A percentile compares a stretch with the other conserved stretches of the same genome.
Evolutionary conservation across 1,140 invertebrate genomes (phyloP).

Genomic region (Augochlora pura): DNA sequence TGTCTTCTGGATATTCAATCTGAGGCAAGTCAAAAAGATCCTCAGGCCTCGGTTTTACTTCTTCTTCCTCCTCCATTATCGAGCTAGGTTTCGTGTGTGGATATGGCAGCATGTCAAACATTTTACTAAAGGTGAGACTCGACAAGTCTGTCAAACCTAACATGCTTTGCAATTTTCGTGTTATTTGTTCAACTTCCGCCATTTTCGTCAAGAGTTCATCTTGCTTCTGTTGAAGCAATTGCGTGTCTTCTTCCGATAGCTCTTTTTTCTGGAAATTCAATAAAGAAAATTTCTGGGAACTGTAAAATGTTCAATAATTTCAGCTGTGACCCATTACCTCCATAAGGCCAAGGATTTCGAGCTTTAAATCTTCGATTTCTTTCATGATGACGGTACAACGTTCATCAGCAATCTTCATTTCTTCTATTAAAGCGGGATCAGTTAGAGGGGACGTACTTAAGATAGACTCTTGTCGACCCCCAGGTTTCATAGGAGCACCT

Average conservation of each 20-base stretch:
- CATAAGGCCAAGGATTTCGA: constrained; percentile 54
- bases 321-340: constrained; percentile 46
- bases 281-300: constrained; percentile 25
- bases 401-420: constrained; percentile 62
- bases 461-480: constrained; percentile 50
- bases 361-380: constrained; percentile 65
- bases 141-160: constrained; percentile 70
- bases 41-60: constrained; percentile 7
- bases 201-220: constrained; percentile 67
- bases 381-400: constrained; percentile 55
- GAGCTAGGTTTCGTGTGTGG: constrained; percentile 45
- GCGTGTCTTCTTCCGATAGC: constrained; percentile 70
- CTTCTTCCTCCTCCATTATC: not conserved
- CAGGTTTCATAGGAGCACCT: constrained; percentile 42
- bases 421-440: constrained; percentile 57
- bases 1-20: constrained; percentile 72
- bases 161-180: constrained; percentile 67
- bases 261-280: constrained; percentile 70
- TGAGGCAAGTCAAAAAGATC: constrained; percentile 65
- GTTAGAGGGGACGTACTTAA: constrained; percentile 60
- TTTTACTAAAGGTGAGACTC: constrained; percentile 60
- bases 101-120: constrained; percentile 64
- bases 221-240: constrained; percentile 67
- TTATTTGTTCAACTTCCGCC: constrained; percentile 72
- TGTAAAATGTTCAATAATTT: not conserved